Base-by-base conservation (phyloP, 2,797 vertebrate species). In the Bradypus variegatus region DNA sequence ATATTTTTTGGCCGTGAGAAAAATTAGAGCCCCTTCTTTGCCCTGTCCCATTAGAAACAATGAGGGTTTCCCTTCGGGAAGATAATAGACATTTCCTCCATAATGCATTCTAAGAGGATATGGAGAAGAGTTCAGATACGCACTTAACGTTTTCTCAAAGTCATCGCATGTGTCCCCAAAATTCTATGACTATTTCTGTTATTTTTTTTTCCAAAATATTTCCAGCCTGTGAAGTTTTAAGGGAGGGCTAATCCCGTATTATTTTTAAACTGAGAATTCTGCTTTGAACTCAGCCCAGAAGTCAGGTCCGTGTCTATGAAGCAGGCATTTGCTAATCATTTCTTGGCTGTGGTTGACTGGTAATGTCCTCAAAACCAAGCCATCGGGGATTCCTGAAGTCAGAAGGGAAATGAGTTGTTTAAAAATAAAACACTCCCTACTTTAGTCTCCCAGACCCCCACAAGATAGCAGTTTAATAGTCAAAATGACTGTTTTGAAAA, bases 371-470 rank as follows among this genome's bases (percentile, higher is more conserved):
- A 2, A 93, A 97, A 95, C 96, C 95, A 96, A 96, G 95, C 76
- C 87, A 76, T 72, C 45, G 4, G 94, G 96, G 93, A 96, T 97
- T 97, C 95, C 96, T 94, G 85, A 94, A 94, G 92, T 94, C 91
- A 84, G 75, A 95, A 95, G 79, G 88, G 70, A 96, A 95, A 91
- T 93, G 69, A 81, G 72, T 95, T 64, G 38, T 76, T 82, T 93
- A 85, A 95, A 94, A 91, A 72, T 89, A 92, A 90, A 96, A 94
- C 62, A 25, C 88, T 95, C 93, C 45, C 67, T 94, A 93, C 38
- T 83, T 87, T 50, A 27, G 64, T 60, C 41, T 91, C 48, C 31
- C 58, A 19, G 48, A 70, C 10, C 76, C 86, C 93, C 87, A 73
- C 80, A 92, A 94, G 94, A 93, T 31, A 65, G 38, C 5, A 29